phyloP scores from a whole-genome alignment of 2,113 vertebrate genomes.

The Campylomormyrus tamandua region DNA sequence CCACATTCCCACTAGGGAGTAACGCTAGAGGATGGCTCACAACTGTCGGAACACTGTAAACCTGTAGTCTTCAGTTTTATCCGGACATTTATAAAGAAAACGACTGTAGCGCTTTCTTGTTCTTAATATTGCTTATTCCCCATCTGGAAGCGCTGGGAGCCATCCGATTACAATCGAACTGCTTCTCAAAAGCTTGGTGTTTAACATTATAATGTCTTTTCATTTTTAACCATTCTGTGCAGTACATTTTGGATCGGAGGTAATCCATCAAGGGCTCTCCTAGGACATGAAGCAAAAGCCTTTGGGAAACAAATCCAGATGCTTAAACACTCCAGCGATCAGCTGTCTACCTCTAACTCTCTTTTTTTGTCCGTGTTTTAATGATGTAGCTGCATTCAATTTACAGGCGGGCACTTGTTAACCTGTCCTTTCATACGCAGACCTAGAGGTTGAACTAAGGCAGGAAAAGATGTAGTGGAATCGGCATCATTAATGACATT shows the following conservation, averaged over 20 bases:
- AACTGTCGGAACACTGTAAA: background rate
- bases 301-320: background rate
- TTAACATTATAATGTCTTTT: background rate
- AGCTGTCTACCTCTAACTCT: background rate
- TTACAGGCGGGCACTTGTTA: background rate
- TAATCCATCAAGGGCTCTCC: background rate
- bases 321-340: background rate
- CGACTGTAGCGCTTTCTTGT: background rate
- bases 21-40: background rate
- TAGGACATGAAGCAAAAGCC: background rate
- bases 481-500: background rate
- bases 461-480: background rate
- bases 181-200: background rate
- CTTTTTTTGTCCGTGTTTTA: background rate
- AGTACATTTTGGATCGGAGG: background rate
- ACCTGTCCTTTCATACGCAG: background rate
- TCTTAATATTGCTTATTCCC: background rate
- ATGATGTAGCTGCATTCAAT: background rate
- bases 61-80: background rate
- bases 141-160: background rate
- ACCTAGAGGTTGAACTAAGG: background rate
- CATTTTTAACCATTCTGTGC: background rate
- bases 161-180: background rate
- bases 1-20: background rate
- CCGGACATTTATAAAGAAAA: background rate